Conservation (phyloP, 2,113 vertebrate species). For the Oxyura jamaicensis region DNA sequence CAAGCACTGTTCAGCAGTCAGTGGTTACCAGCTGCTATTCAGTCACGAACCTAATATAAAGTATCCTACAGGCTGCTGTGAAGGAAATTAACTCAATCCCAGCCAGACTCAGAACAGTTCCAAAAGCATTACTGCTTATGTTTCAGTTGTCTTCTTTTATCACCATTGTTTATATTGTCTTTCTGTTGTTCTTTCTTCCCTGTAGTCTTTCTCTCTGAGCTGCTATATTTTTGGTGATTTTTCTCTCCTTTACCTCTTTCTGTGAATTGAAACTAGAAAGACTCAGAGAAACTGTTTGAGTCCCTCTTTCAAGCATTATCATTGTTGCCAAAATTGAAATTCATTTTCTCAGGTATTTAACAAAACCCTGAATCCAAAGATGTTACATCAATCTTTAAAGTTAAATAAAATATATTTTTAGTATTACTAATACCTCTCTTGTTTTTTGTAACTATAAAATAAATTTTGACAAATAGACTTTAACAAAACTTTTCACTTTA, state of each 20-base stretch:
- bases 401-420: not conserved
- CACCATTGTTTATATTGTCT: not conserved
- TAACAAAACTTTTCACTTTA: not conserved
- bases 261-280: not conserved
- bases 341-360: not conserved
- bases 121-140: not conserved
- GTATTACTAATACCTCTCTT: not conserved
- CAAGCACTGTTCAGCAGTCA: not conserved
- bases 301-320: not conserved
- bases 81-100: not conserved
- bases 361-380: not conserved
- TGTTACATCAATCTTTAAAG: not conserved
- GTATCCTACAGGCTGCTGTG: not conserved
- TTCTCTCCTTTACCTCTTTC: not conserved
- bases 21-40: not conserved
- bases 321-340: not conserved
- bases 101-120: not conserved
- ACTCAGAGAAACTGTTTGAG: not conserved
- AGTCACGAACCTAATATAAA: not conserved
- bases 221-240: rapidly evolving
- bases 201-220: not conserved
- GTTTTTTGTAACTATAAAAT: not conserved
- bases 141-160: not conserved
- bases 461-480: not conserved
- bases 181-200: not conserved